These are phyloP conservation scores for Caenorhabditis sulstoni DNA, from an alignment of 2,888 invertebrate genomes.

Conservation along the genomic window DNA sequence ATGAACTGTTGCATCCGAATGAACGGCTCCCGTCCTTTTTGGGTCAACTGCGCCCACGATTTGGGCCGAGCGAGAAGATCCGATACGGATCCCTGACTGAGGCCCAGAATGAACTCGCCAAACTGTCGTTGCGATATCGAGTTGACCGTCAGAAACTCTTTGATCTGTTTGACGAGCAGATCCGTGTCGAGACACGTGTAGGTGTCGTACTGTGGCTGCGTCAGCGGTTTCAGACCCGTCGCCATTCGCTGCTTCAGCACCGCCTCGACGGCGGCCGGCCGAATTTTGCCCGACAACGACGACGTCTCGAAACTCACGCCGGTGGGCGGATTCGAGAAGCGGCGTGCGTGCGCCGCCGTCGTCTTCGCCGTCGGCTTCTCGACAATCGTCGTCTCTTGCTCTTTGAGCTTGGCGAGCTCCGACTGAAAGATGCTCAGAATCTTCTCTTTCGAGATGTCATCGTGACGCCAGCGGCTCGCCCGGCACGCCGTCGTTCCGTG, in stretches of 20 bases:
- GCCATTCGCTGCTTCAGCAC: slow-evolving; percentile 63
- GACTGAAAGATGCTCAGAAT: slow-evolving; percentile 95
- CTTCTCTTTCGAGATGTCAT: slow-evolving; percentile 96
- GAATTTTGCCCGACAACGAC: slow-evolving; percentile 5
- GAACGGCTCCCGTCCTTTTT: slow-evolving; percentile 91
- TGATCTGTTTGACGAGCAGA: slow-evolving; percentile 88
- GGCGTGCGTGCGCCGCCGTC: not conserved
- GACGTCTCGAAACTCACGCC: not conserved
- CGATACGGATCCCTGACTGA: slow-evolving; percentile 97
- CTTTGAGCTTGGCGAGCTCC: slow-evolving; percentile 94
- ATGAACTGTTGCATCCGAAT: slow-evolving; percentile 98
- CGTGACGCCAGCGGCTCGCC: slow-evolving; percentile 88
- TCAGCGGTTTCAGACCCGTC: slow-evolving; percentile 94
- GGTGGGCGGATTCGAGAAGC: slow-evolving; percentile 20
- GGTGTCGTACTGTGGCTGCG: slow-evolving; percentile 98
- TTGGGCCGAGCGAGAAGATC: slow-evolving; percentile 97
- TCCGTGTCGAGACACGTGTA: slow-evolving; percentile 95
- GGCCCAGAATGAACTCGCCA: slow-evolving; percentile 96
- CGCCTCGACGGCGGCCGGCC: slow-evolving; percentile 33
- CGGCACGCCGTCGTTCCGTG: too few species aligned
- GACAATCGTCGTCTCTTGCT: slow-evolving; percentile 72
- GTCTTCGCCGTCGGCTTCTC: slow-evolving; percentile 27
- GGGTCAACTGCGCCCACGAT: slow-evolving; percentile 99
- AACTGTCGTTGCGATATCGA: slow-evolving; percentile 94
- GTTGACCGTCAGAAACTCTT: slow-evolving; percentile 82